A percentile compares a stretch with the other conserved stretches of the same genome.
Conservation (phyloP, 2,113 vertebrate genomes). For the Paedocypris sp. region DNA sequence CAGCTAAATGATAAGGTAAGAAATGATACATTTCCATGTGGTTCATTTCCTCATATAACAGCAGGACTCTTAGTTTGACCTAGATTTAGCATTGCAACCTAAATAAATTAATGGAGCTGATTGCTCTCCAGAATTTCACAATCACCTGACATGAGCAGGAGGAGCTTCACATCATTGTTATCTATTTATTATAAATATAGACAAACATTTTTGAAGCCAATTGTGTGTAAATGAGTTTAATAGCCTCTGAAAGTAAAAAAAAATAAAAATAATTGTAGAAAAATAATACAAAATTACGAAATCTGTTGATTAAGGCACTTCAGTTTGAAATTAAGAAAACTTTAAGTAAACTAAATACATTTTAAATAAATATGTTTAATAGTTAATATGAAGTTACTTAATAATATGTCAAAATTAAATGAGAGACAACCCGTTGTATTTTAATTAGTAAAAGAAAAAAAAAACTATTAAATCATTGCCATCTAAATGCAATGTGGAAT, state of each 20-base stretch:
- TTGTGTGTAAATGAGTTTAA: neutral
- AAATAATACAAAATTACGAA: too few relatives aligned
- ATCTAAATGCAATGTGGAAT: too few relatives aligned
- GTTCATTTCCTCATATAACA: constrained; percentile 28
- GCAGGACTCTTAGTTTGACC: constrained; percentile 15
- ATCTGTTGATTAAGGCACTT: too few relatives aligned
- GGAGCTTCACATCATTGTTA: neutral
- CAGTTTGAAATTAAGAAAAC: too few relatives aligned
- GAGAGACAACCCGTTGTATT: too few relatives aligned
- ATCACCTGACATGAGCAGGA: constrained; percentile 13
- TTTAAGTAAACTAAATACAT: too few relatives aligned
- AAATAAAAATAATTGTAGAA: too few relatives aligned
- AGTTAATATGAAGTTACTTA: too few relatives aligned
- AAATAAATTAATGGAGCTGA: constrained; percentile 22
- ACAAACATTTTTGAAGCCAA: neutral
- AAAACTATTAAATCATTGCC: too few relatives aligned
- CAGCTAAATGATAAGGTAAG: neutral
- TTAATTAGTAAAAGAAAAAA: too few relatives aligned
- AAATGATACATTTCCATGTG: constrained; percentile 20
- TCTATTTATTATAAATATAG: constrained; percentile 3
- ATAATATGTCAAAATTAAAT: too few relatives aligned
- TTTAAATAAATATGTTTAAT: too few relatives aligned
- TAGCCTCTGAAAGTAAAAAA: neutral
- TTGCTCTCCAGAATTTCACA: constrained; percentile 7
- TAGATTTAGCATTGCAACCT: constrained; percentile 13